Evolutionary conservation across 2,888 invertebrate genomes (phyloP), one percentile per base, ranked within the genome.

Genomic region (Chymomyza procnemis): DNA sequence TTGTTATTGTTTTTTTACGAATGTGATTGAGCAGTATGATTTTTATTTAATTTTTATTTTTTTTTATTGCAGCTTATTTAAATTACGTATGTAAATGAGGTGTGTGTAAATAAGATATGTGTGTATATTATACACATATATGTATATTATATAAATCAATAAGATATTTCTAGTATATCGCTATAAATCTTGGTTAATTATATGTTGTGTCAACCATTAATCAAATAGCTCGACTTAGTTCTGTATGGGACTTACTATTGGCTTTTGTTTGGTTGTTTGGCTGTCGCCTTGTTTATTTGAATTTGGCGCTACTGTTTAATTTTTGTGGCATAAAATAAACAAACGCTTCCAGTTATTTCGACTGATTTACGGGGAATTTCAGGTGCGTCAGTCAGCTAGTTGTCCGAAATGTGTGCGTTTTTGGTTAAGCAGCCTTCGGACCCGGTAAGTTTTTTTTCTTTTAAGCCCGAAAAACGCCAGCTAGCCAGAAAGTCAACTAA

Each of bases 301-400:
- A 71, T 71, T 52, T 73, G 72, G 54, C 71, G 88, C 85, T 88
- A 85, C 87, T 80, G 88, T 88, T 80, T 80, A 73, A 76, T 78
- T 71, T 75, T 55, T 58, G 62, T 71, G 75, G 78, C 67, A 70
- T 55, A 71, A 75, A 82, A 64, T 63, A 60, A 61, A 68, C 73
- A 68, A 59, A 59, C 78, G 79, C 70, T 77, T 87, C 82, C 76
- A 85, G 80, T 85, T 78, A 87, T 85, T 77, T 78, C 73, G 68
- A 71, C 76, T 77, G 85, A 80, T 86, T 84, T 87, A 79, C 78
- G 79, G 79, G 83, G 83, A 87, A 88, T 86, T 87, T 78, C 73
- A 77, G 71, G 76, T 86, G 88, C 85, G 88, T 86, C 86, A 88
- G 88, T 86, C 86, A 88, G 74, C 30, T 34, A 54, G 54, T 54